Percentiles rank a stretch among this genome's conserved stretches.
Evolutionary conservation across 2,113 vertebrate species (phyloP).

Genomic region (Oreochromis tanganicae): DNA sequence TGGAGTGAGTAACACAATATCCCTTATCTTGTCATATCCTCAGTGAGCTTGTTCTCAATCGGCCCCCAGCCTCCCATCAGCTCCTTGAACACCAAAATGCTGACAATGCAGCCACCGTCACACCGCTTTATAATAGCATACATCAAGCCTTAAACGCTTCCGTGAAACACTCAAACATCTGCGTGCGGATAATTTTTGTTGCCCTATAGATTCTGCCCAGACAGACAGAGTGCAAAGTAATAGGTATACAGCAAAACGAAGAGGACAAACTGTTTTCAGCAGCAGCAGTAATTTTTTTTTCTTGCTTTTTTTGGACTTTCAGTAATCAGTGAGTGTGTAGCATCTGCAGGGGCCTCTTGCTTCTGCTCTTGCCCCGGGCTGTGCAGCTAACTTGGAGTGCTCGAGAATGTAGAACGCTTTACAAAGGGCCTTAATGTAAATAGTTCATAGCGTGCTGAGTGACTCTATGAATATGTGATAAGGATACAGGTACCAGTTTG

Average conservation of each 20-base stretch:
- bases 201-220: conserved; percentile 54
- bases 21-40: conserved; percentile 58
- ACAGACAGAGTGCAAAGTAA: conserved; percentile 49
- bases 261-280: not conserved
- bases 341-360: conserved; percentile 36
- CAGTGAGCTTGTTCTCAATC: conserved; percentile 23
- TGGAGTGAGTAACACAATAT: conserved; percentile 43
- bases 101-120: conserved; percentile 61
- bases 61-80: conserved; percentile 29
- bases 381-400: conserved; percentile 43
- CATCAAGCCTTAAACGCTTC: conserved; percentile 67
- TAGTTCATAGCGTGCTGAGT: conserved; percentile 40
- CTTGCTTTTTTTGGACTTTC: not conserved
- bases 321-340: conserved; percentile 5
- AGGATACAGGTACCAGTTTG: not conserved
- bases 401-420: conserved; percentile 22
- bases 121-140: conserved; percentile 63
- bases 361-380: conserved; percentile 28
- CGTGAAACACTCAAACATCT: conserved; percentile 63
- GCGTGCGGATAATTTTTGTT: conserved; percentile 55
- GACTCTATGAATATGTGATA: conserved; percentile 42
- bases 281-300: conserved; percentile 14
- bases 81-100: conserved; percentile 43
- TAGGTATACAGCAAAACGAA: conserved; percentile 38
- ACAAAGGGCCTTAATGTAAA: conserved; percentile 35